Base-by-base conservation (phyloP, 1,140 invertebrate species). In the Apis dorsata region DNA sequence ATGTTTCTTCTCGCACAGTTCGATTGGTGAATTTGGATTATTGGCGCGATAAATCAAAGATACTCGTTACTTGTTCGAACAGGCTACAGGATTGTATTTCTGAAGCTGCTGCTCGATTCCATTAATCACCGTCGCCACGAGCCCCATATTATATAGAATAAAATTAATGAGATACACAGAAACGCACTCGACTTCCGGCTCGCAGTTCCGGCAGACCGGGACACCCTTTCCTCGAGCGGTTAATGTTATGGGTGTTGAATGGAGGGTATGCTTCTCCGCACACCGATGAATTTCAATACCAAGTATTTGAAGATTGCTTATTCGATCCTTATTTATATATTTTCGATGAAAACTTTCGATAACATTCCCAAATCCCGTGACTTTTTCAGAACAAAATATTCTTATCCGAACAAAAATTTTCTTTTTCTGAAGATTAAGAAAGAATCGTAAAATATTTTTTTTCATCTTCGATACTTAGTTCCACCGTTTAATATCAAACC, bases 131-230 rank as follows among this genome's bases (percentile, higher is more conserved):
- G 83, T 69, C 79, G 79, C 85, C 86, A 74, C 83, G 49, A 55
- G 57, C 79, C 60, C 78, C 88, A 86, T 94, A 94, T 94, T 93
- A 94, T 93, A 94, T 93, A 86, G 91, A 94, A 93, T 93, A 91
- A 93, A 93, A 94, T 94, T 94, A 94, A 94, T 94, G 93, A 93
- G 93, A 93, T 94, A 94, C 93, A 94, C 89, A 91, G 93, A 93
- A 94, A 94, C 92, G 93, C 93, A 94, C 93, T 94, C 91, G 92
- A 93, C 92, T 93, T 93, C 91, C 91, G 91, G 90, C 86, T 87
- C 88, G 88, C 69, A 90, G 90, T 92, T 91, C 89, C 90, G 89
- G 85, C 89, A 87, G 79, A 89, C 85, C 77, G 80, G 49, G 86
- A 69, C 81, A 87, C 76, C 87, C 88, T 73, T 86, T 77, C 44